Evolutionary conservation across 1,140 invertebrate species (phyloP), one percentile per base, ranked within the genome.

Genomic region (Drosophila subpulchrella): DNA sequence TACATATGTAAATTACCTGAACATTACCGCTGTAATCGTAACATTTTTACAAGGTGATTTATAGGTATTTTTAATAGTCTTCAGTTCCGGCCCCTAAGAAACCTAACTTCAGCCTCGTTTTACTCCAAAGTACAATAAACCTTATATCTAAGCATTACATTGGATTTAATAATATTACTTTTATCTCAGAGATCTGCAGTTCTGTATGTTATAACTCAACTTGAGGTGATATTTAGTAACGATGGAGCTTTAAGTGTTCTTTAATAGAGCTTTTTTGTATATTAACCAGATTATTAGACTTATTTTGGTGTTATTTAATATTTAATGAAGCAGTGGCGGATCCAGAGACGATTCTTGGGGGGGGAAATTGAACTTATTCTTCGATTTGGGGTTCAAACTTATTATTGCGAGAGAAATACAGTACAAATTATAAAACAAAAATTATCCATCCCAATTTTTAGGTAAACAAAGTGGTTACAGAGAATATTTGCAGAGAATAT

Each of bases 1-100:
- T n/a, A n/a, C n/a, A 20, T 20, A 20, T 20, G 20, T 12, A 24
- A 24, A 47, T 24, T 15, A 46, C 1, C 44, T 24, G 13, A 46
- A 46, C 11, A 46, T 24, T 42, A 15, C n/a, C 6, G 41, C 15
- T 15, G 41, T 17, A 42, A 17, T 15, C 15, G n/a, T 8, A 42
- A 15, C 41, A 34, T 10, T 41, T 41, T 42, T 42, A 42, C 41
- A 42, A 42, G 41, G n/a, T 42, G n/a, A 42, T 15, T n/a, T 42
- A 12, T 42, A 42, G 3, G 27, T 27, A n/a, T n/a, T 42, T 42
- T 42, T 42, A 4, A 42, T 42, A 17, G n/a, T 41, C 13, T 15
- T 41, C 5, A 41, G 41, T 42, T n/a, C n/a, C n/a, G n/a, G n/a
- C n/a, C n/a, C n/a, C n/a, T n/a, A n/a, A n/a, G n/a, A n/a, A n/a